phyloP scores from a whole-genome alignment of 2,797 vertebrate genomes.

The Champsocephalus esox region DNA sequence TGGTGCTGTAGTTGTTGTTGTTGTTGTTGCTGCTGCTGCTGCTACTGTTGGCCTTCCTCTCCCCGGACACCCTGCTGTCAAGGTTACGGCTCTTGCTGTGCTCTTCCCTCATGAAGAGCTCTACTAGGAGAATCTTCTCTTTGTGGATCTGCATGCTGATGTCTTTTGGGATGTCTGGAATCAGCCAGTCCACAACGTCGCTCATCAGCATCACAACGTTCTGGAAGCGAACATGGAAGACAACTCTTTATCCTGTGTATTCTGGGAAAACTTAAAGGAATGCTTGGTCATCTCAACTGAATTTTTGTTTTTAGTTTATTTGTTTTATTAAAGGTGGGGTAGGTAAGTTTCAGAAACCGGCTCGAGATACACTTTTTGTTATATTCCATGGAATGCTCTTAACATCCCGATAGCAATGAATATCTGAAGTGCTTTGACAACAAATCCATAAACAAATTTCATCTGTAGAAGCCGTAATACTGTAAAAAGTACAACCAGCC shows the following conservation, averaged over 20 bases:
- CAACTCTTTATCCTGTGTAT: neutral
- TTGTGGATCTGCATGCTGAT: constrained; percentile 97
- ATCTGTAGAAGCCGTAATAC: too few relatives aligned
- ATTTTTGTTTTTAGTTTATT: too few relatives aligned
- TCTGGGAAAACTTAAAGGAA: too few relatives aligned
- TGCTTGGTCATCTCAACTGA: too few relatives aligned
- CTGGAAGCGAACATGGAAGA: constrained; percentile 74
- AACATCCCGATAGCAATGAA: too few relatives aligned
- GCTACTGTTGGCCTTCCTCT: constrained; percentile 74
- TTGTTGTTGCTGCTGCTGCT: constrained; percentile 80
- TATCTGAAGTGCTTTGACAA: too few relatives aligned
- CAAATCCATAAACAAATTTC: too few relatives aligned
- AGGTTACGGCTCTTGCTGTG: constrained; percentile 90
- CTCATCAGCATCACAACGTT: constrained; percentile 99
- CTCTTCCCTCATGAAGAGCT: constrained; percentile 96
- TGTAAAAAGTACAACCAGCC: too few relatives aligned
- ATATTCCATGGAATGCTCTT: too few relatives aligned
- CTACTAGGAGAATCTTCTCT: constrained; percentile 96
- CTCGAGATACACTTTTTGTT: too few relatives aligned
- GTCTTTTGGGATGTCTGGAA: constrained; percentile 99
- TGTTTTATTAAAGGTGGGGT: too few relatives aligned
- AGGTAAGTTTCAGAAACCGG: too few relatives aligned
- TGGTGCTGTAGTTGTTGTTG: constrained; percentile 76
- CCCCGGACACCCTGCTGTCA: constrained; percentile 80
- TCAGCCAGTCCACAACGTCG: constrained; percentile 98